phyloP scores from a whole-genome alignment of 2,797 vertebrate species.

The Chromobotia macracanthus region DNA sequence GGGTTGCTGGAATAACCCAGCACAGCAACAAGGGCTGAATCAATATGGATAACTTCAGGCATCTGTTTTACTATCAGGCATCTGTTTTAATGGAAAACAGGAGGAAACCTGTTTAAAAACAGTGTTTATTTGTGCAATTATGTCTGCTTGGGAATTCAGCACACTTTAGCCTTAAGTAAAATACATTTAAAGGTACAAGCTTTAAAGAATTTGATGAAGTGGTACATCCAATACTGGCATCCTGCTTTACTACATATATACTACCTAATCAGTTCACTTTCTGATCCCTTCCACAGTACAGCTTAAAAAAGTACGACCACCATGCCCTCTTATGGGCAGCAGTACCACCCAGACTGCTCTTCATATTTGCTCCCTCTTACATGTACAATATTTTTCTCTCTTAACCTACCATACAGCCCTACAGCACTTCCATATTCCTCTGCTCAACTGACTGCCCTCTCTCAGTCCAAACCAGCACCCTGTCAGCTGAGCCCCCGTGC shows the following conservation, averaged over 20 bases:
- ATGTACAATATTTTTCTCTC: not conserved
- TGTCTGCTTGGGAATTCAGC: too few species aligned
- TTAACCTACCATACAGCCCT: constrained; percentile 11
- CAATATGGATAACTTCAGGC: not conserved
- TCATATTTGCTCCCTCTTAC: not conserved
- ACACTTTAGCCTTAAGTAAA: not conserved
- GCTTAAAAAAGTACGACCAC: not conserved
- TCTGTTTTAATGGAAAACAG: not conserved
- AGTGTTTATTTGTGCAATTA: not conserved
- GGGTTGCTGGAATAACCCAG: too few species aligned
- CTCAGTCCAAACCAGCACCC: constrained; percentile 29
- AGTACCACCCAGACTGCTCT: not conserved
- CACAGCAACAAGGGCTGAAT: not conserved
- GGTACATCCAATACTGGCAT: too few species aligned
- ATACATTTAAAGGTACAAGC: too few species aligned
- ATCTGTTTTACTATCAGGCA: not conserved
- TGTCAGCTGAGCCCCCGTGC: constrained; percentile 19
- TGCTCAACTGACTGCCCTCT: constrained; percentile 36
- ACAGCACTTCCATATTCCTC: constrained; percentile 22
- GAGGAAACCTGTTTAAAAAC: not conserved
- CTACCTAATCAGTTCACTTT: not conserved
- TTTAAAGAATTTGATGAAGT: too few species aligned
- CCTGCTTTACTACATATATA: too few species aligned
- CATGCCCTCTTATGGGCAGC: not conserved
- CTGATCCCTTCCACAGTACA: not conserved